A percentile compares a stretch with the other conserved stretches of the same genome.
These are phyloP conservation scores for Sinohyriopsis cumingii DNA, from an alignment of 2,888 invertebrate genomes.

Conservation along the genomic window DNA sequence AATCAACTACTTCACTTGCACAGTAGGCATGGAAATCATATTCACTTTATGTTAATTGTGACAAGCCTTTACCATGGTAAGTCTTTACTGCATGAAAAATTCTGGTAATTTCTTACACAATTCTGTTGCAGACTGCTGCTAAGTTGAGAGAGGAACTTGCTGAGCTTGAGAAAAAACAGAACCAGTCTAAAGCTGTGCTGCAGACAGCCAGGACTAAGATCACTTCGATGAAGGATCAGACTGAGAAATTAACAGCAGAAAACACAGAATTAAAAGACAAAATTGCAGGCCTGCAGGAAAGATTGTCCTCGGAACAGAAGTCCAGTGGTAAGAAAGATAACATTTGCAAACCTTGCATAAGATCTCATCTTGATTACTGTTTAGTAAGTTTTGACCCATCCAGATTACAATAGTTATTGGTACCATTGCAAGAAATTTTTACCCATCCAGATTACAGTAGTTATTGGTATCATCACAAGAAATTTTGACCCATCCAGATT, in stretches of 20 bases:
- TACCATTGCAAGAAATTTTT: too few relatives aligned
- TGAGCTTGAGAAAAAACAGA: slow-evolving; percentile 57
- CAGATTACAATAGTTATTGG: too few relatives aligned
- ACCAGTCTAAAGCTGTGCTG: slow-evolving; percentile 47
- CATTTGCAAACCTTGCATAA: background rate
- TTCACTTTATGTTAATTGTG: too few relatives aligned
- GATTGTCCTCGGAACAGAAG: slow-evolving; percentile 7
- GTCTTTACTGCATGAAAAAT: background rate
- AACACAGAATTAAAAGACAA: slow-evolving; percentile 78
- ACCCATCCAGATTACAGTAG: too few relatives aligned
- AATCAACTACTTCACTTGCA: too few relatives aligned
- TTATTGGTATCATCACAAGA: too few relatives aligned
- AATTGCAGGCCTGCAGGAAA: slow-evolving; percentile 64
- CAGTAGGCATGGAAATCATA: too few relatives aligned
- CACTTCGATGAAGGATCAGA: slow-evolving; percentile 56
- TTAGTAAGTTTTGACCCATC: background rate
- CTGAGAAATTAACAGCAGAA: slow-evolving; percentile 67
- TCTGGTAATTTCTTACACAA: background rate
- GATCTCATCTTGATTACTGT: background rate
- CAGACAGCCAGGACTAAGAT: slow-evolving; percentile 59
- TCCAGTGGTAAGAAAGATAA: slow-evolving; percentile 19
- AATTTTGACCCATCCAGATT: too few relatives aligned
- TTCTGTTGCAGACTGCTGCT: background rate
- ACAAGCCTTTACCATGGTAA: too few relatives aligned
- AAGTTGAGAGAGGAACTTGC: slow-evolving; percentile 32